These are phyloP conservation scores for Amiota mariae DNA, from an alignment of 2,888 invertebrate species.

Conservation along the genomic window DNA sequence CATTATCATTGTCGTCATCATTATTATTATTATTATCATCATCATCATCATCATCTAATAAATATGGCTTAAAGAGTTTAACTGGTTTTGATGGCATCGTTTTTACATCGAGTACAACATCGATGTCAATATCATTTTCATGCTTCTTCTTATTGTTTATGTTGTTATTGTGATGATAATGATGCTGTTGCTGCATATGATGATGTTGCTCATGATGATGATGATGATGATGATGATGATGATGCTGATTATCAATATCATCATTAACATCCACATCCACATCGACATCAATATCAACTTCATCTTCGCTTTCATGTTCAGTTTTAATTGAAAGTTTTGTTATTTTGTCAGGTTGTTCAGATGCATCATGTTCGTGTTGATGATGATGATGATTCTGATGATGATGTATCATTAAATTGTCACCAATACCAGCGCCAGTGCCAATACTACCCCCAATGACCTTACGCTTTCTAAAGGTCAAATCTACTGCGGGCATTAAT, in stretches of 20 bases:
- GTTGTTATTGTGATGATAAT: neutral
- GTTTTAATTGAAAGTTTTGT: slow-evolving; percentile 50
- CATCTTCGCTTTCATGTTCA: slow-evolving; percentile 48
- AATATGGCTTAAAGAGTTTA: slow-evolving; percentile 85
- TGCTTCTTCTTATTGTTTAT: slow-evolving; percentile 26
- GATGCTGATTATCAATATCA: slow-evolving; percentile 52
- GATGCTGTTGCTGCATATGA: neutral
- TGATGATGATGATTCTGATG: neutral
- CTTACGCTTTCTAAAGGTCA: slow-evolving; percentile 69
- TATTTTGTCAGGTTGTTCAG: slow-evolving; percentile 57
- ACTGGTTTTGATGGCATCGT: slow-evolving; percentile 75
- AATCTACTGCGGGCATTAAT: slow-evolving; percentile 58
- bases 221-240: slow-evolving; percentile 40
- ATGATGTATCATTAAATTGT: slow-evolving; percentile 30
- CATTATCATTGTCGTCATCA: slow-evolving; percentile 30
- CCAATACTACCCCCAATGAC: slow-evolving; percentile 27
- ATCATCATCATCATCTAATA: slow-evolving; percentile 79
- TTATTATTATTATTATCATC: slow-evolving; percentile 36
- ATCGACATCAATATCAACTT: slow-evolving; percentile 40
- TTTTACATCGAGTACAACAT: slow-evolving; percentile 46
- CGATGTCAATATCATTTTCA: neutral
- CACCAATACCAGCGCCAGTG: slow-evolving; percentile 22
- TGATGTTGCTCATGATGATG: slow-evolving; percentile 50
- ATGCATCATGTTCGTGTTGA: neutral
- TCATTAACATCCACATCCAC: slow-evolving; percentile 51